Evolutionary conservation across 2,797 vertebrate species (phyloP).

Genomic region (Pangasius macronema): DNA sequence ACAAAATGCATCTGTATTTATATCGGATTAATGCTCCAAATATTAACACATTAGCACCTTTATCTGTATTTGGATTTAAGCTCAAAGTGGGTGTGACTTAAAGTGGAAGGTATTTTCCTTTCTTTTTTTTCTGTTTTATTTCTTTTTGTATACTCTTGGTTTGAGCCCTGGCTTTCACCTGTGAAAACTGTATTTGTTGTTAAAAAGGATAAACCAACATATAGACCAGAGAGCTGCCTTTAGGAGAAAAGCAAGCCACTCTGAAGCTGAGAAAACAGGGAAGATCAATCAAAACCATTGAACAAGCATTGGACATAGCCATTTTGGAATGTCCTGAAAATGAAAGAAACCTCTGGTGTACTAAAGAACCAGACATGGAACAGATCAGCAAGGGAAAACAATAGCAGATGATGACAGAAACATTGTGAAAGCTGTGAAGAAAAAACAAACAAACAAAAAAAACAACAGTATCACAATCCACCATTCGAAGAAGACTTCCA

Average conservation of each 20-base stretch:
- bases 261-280: not conserved
- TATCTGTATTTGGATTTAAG: not conserved
- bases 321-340: not conserved
- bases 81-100: not conserved
- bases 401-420: not conserved
- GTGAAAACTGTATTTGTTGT: not conserved
- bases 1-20: not conserved
- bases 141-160: not conserved
- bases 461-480: not conserved
- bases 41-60: not conserved
- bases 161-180: not conserved
- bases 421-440: not conserved
- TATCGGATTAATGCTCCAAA: not conserved
- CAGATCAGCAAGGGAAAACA: not conserved
- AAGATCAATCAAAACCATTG: not conserved
- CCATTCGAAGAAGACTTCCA: not conserved
- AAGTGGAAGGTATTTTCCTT: not conserved
- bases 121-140: accelerated
- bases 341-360: not conserved
- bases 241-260: not conserved
- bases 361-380: not conserved
- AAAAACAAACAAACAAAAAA: too few relatives aligned
- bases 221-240: not conserved
- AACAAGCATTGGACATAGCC: not conserved
- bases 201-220: not conserved